Conservation (phyloP, 2,888 invertebrate genomes). For the Sussaba pulchella region DNA sequence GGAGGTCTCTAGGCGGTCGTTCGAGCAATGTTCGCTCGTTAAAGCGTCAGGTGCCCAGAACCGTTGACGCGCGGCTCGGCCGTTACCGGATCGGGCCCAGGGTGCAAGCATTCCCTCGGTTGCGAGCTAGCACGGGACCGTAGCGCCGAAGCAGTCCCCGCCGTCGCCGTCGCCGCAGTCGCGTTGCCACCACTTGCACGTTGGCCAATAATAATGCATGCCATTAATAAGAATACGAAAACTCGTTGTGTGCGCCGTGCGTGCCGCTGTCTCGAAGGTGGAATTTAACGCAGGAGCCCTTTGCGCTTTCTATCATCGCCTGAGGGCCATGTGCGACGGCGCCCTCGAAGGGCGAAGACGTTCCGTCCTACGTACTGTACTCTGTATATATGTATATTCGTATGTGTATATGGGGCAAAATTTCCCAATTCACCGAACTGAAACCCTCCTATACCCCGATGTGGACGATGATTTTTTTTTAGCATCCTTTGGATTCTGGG, state of each 20-base stretch:
- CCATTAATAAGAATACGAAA: conserved; percentile 81
- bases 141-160: no score
- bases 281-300: conserved; percentile 63
- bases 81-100: conserved; percentile 75
- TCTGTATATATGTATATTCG: neutral
- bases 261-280: conserved; percentile 65
- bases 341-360: conserved; percentile 75
- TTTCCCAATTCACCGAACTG: no score
- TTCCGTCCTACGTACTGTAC: neutral
- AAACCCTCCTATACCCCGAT: no score
- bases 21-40: conserved; percentile 72
- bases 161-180: no score
- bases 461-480: no score
- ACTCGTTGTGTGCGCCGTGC: conserved; percentile 77
- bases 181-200: no score
- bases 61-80: conserved; percentile 83
- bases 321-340: conserved; percentile 79
- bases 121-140: conserved; percentile 25
- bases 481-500: no score
- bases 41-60: conserved; percentile 82
- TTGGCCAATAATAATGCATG: conserved; percentile 79
- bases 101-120: conserved; percentile 28
- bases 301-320: conserved; percentile 67
- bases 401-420: no score
- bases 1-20: conserved; percentile 44